A percentile compares a stretch with the other conserved stretches of the same genome.
These are phyloP conservation scores for Mimas tiliae DNA, from an alignment of 2,888 invertebrate species.

Conservation along the genomic window DNA sequence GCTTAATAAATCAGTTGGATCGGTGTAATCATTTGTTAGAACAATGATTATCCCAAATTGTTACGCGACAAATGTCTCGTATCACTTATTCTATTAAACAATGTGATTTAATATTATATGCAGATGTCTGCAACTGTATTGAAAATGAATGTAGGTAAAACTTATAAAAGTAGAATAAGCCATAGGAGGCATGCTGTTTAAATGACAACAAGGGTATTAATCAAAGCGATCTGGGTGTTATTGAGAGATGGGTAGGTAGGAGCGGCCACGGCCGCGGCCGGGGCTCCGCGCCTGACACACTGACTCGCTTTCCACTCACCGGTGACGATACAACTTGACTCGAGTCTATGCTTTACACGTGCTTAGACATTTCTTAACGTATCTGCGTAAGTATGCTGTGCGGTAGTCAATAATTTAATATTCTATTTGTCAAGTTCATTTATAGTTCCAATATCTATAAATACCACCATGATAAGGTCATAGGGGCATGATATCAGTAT, in stretches of 20 bases:
- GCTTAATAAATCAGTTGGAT: no score
- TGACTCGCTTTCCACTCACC: constrained; percentile 80
- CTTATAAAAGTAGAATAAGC: background rate
- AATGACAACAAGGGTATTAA: constrained; percentile 19
- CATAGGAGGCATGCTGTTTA: background rate
- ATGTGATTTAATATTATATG: background rate
- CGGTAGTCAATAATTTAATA: background rate
- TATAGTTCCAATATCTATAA: background rate
- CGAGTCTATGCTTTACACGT: constrained; percentile 33
- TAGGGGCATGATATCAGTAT: no score
- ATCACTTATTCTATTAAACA: no score
- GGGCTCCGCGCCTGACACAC: constrained; percentile 69
- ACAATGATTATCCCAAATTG: no score
- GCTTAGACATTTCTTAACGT: constrained; percentile 5
- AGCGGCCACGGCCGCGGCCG: constrained; percentile 38
- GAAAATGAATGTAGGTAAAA: background rate
- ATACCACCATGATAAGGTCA: background rate
- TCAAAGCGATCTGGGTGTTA: constrained; percentile 52
- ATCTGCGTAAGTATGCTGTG: background rate
- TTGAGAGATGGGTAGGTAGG: constrained; percentile 46
- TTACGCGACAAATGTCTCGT: no score
- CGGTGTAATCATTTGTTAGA: no score
- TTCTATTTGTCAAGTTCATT: background rate
- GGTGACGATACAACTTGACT: constrained; percentile 14
- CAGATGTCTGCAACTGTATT: background rate